phyloP scores from a whole-genome alignment of 2,888 invertebrate species.

The Macrosoma leucophasiata region DNA sequence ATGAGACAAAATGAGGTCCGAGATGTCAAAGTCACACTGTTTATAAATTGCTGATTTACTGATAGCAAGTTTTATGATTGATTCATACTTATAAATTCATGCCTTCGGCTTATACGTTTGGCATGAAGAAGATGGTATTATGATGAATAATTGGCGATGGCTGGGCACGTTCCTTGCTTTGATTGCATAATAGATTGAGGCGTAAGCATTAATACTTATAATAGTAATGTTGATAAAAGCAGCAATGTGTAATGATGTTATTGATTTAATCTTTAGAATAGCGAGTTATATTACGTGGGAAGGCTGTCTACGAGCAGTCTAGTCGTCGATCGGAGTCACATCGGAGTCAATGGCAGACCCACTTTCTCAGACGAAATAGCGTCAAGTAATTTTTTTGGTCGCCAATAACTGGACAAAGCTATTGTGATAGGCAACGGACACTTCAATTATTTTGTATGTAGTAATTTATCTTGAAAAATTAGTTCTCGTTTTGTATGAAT shows the following conservation, averaged over 20 bases:
- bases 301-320: slow-evolving; percentile 60
- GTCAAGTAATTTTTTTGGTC: slow-evolving; percentile 52
- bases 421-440: slow-evolving; percentile 50
- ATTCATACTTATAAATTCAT: too few species aligned
- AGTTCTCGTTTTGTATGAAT: slow-evolving; percentile 30
- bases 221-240: background rate
- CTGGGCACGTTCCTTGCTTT: too few species aligned
- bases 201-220: too few species aligned
- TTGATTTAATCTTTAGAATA: background rate
- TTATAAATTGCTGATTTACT: too few species aligned
- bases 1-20: too few species aligned
- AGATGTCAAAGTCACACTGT: too few species aligned
- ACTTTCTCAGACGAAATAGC: slow-evolving; percentile 56
- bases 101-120: too few species aligned
- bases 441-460: slow-evolving; percentile 47
- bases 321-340: too few species aligned
- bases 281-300: slow-evolving; percentile 4
- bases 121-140: too few species aligned
- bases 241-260: background rate
- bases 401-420: slow-evolving; percentile 51
- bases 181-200: too few species aligned
- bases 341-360: slow-evolving; percentile 60
- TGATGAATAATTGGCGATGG: too few species aligned
- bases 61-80: too few species aligned
- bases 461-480: slow-evolving; percentile 40